Base-by-base conservation (phyloP, 1,140 invertebrate genomes). In the Meteorus sp. region DNA sequence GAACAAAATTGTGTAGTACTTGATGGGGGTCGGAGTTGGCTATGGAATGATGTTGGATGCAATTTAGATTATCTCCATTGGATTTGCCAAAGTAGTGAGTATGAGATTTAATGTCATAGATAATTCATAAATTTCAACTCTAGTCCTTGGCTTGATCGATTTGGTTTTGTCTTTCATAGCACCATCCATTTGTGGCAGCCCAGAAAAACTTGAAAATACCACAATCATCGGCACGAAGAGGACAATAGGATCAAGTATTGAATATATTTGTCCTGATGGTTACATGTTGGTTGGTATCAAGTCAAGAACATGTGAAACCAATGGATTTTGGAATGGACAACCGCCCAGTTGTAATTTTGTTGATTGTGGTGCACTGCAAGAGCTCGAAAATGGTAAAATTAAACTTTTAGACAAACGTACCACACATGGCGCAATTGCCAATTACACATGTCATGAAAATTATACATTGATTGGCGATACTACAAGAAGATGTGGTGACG, bases 11-110 rank as follows among this genome's bases (percentile, higher is more conserved):
- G 93, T 75, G 92, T 91, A 2, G 92, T 95, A 5, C 78, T 96
- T 53, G 94, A 97, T 69, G 93, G 93, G 2, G 92, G 90, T 0
- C 83, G 91, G 51, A 86, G 87, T 37, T 96, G 94, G 94, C 79
- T 90, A 0, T 97, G 93, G 93, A 97, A 97, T 75, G 94, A 97
- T 79, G 93, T 97, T 20, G 93, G 92, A 17, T 97, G 94, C 73
- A 93, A 94, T 75, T 83, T 96, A 37, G 91, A 95, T 76, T 93
- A 95, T 76, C 78, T 95, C 23, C 91, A 93, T 72, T 96, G 93
- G 88, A 93, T 96, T 70, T 96, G 94, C 75, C 91, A 94, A 78
- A 92, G 91, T 78, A 85, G 90, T 93, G 78, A 87, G 88, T 85
- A 65, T 39, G n/a, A 50, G 53, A 60, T 52, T 31, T 22, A 2